A percentile compares a stretch with the other conserved stretches of the same genome.
phyloP scores from a whole-genome alignment of 2,113 vertebrate species.

The Chloropsis hardwickii region DNA sequence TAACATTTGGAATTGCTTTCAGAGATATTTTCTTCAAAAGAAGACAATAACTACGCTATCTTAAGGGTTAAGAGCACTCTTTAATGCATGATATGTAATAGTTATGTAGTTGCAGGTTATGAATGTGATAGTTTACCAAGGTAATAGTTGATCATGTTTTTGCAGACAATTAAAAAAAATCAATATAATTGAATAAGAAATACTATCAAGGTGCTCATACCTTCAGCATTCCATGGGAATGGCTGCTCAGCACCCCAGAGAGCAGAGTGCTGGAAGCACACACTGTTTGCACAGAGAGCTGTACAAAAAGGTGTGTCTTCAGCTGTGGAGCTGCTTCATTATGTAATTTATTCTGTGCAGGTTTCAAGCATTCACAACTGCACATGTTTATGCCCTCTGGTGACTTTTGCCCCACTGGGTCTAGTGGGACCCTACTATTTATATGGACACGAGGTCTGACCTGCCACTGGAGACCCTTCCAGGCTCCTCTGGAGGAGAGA shows the following conservation, averaged over 20 bases:
- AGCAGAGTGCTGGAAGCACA: background rate
- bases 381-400: rapidly evolving
- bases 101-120: background rate
- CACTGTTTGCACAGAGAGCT: background rate
- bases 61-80: background rate
- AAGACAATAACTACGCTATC: background rate
- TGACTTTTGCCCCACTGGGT: background rate
- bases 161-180: background rate
- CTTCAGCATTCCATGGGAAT: background rate
- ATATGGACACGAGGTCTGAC: rapidly evolving
- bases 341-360: background rate
- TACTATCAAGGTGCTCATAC: background rate
- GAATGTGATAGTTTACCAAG: background rate
- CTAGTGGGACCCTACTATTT: background rate
- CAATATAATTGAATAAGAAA: background rate
- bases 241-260: background rate
- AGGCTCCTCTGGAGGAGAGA: background rate
- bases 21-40: background rate
- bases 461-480: background rate
- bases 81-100: no score
- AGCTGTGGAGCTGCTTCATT: background rate
- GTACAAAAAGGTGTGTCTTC: background rate
- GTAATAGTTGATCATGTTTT: background rate
- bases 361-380: background rate
- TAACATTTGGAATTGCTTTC: background rate